Evolutionary conservation across 2,797 vertebrate genomes (phyloP).

Genomic region (Chaetophractus vellerosus): DNA sequence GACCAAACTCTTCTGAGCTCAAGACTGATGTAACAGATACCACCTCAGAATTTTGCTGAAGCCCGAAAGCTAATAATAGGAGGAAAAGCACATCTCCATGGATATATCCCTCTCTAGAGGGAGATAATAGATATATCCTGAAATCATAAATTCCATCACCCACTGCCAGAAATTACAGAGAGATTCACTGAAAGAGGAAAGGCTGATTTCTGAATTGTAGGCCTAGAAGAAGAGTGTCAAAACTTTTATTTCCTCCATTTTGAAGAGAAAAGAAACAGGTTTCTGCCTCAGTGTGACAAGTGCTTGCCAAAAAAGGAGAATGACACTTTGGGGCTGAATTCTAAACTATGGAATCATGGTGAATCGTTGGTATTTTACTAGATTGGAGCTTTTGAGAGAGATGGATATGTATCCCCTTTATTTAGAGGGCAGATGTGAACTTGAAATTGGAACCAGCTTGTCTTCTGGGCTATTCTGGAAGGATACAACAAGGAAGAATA

Average conservation of each 20-base stretch:
- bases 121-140: neutral
- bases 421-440: neutral
- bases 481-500: neutral
- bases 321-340: neutral
- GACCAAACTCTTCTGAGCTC: neutral
- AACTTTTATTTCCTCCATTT: neutral
- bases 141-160: neutral
- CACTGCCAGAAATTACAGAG: neutral
- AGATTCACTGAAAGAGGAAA: neutral
- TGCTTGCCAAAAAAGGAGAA: neutral
- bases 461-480: neutral
- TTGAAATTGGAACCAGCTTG: neutral
- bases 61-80: neutral
- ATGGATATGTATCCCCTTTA: neutral
- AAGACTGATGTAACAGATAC: neutral
- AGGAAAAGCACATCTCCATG: neutral
- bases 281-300: neutral
- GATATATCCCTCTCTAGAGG: neutral
- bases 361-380: neutral
- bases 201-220: neutral
- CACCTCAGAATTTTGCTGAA: neutral
- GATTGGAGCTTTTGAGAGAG: neutral
- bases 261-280: neutral
- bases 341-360: neutral
- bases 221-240: neutral